Conservation (phyloP, 2,888 invertebrate genomes). For the Trichacis sp. region DNA sequence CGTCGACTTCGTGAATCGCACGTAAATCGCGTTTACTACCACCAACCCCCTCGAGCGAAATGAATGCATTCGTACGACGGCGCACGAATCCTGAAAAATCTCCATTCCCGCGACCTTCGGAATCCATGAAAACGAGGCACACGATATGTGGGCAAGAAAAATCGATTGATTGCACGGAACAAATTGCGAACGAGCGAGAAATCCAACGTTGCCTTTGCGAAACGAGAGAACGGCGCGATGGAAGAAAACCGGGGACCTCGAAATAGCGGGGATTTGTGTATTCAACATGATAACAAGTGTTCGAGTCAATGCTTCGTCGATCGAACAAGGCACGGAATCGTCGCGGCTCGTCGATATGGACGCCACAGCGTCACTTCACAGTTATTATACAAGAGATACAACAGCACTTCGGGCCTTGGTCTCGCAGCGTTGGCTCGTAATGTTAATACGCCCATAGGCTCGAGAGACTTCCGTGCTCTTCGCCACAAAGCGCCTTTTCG, state of each 20-base stretch:
- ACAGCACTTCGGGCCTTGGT: conserved; percentile 65
- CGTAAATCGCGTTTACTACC: conserved; percentile 57
- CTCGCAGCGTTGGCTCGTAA: conserved; percentile 63
- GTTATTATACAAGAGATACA: conserved; percentile 65
- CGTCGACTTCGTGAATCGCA: conserved; percentile 63
- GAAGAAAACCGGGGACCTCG: neutral
- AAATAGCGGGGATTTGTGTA: neutral
- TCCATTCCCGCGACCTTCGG: neutral
- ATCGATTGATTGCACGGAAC: neutral
- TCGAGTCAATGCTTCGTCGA: neutral
- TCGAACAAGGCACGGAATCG: conserved; percentile 12
- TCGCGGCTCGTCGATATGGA: conserved; percentile 26
- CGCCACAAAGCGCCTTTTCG: conserved; percentile 59
- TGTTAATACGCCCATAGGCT: conserved; percentile 63
- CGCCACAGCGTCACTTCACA: conserved; percentile 60
- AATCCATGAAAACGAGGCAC: neutral
- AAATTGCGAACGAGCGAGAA: neutral
- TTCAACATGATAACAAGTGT: conserved; percentile 7
- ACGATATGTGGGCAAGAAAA: neutral
- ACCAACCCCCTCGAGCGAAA: conserved; percentile 35
- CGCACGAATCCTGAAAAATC: conserved; percentile 12
- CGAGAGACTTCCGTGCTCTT: conserved; percentile 60
- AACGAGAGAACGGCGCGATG: neutral
- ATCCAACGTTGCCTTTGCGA: too few relatives aligned
- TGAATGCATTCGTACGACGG: conserved; percentile 31